Percentiles rank a stretch among this genome's conserved stretches.
Evolutionary conservation across 37 sponge, comb jelly and placozoan species (phyloP).

Genomic region (Hormiphora californensis): DNA sequence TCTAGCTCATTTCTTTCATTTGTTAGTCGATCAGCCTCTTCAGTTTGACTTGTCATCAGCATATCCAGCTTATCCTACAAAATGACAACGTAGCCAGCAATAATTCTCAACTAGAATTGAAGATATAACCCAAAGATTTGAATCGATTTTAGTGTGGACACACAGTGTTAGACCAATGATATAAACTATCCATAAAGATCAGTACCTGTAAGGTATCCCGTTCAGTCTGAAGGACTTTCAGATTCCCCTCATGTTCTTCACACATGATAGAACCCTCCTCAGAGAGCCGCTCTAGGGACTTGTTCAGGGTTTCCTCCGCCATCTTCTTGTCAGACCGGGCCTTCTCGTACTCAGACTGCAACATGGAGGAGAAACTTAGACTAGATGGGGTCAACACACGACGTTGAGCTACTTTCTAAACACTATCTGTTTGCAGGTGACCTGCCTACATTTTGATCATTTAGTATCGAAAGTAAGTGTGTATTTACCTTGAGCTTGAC

Average conservation of each 20-base stretch:
- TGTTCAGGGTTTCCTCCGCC: constrained; percentile 37
- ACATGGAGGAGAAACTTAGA: too few species aligned
- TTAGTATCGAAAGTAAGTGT: background rate
- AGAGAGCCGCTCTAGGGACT: constrained; percentile 14
- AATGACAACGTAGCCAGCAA: too few species aligned
- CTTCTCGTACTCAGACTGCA: constrained; percentile 8
- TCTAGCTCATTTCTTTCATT: background rate
- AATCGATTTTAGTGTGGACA: too few species aligned
- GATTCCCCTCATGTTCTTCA: constrained; percentile 19
- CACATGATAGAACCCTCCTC: background rate
- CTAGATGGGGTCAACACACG: background rate
- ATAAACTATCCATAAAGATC: too few species aligned
- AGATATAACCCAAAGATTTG: too few species aligned
- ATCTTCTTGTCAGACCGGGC: constrained; percentile 39
- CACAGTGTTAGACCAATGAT: too few species aligned
- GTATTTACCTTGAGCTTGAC: constrained; percentile 8
- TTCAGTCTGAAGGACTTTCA: too few species aligned
- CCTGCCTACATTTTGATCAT: background rate
- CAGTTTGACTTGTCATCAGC: background rate
- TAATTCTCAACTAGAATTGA: too few species aligned
- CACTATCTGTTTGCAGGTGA: background rate
- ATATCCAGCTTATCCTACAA: background rate
- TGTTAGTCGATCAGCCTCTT: background rate
- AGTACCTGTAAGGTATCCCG: too few species aligned
- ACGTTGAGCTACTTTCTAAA: background rate